Percentiles rank a stretch among this genome's conserved stretches.
These are phyloP conservation scores for Baronia brevicornis DNA, from an alignment of 2,888 invertebrate species.

Conservation along the genomic window DNA sequence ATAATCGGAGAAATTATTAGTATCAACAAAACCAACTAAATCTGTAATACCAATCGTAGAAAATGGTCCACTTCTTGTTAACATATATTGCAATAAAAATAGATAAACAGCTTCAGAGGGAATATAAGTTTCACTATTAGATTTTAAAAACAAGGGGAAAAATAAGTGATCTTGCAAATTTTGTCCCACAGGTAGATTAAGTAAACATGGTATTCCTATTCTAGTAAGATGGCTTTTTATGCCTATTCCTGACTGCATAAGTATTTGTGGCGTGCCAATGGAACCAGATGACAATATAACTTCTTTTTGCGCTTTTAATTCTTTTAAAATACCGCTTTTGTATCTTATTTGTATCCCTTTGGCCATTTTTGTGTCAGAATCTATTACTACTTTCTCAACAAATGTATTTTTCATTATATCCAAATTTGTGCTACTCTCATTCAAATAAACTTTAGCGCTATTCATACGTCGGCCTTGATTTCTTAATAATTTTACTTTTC, in stretches of 20 bases:
- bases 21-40: conserved; percentile 69
- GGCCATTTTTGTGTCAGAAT: conserved; percentile 47
- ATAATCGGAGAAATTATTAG: conserved; percentile 44
- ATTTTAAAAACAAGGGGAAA: conserved; percentile 34
- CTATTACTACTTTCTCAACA: conserved; percentile 66
- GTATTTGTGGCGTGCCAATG: conserved; percentile 63
- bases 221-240: conserved; percentile 43
- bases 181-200: conserved; percentile 58
- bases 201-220: conserved; percentile 41
- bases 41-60: conserved; percentile 53
- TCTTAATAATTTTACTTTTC: conserved; percentile 56
- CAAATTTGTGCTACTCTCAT: conserved; percentile 33
- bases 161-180: conserved; percentile 71
- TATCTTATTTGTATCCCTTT: conserved; percentile 51
- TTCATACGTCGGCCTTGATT: conserved; percentile 63
- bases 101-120: conserved; percentile 27
- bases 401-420: conserved; percentile 61
- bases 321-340: conserved; percentile 34
- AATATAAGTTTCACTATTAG: conserved; percentile 22
- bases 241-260: conserved; percentile 72
- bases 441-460: conserved; percentile 64
- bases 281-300: conserved; percentile 66
- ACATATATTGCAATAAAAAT: conserved; percentile 59
- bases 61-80: conserved; percentile 60
- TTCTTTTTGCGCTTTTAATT: conserved; percentile 52